Percentiles rank a stretch among this genome's conserved stretches.
These are phyloP conservation scores for Burhinus bistriatus DNA, from an alignment of 2,113 vertebrate genomes.

Conservation along the genomic window DNA sequence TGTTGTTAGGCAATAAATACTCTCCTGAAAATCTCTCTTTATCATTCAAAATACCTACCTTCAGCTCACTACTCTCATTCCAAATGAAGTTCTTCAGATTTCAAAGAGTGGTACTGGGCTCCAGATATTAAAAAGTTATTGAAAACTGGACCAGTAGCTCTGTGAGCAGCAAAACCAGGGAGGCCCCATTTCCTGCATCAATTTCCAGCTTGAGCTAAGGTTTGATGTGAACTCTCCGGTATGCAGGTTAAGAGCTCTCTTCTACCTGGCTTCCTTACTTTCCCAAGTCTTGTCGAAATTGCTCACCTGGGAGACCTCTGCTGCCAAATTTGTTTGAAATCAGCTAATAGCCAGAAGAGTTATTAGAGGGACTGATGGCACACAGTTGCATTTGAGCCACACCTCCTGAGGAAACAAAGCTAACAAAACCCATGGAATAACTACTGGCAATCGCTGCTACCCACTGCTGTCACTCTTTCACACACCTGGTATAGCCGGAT, in stretches of 20 bases:
- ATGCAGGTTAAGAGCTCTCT: background rate
- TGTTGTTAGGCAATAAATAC: background rate
- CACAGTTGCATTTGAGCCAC: background rate
- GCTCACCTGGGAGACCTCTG: background rate
- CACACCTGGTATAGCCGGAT: accelerated
- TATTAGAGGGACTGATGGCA: background rate
- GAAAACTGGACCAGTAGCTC: background rate
- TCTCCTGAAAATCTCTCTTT: background rate
- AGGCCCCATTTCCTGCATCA: background rate
- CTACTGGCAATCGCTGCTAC: background rate
- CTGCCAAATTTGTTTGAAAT: background rate
- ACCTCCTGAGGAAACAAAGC: background rate
- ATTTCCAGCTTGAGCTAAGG: background rate
- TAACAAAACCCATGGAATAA: background rate
- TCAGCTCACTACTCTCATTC: background rate
- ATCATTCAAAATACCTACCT: background rate
- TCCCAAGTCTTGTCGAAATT: background rate
- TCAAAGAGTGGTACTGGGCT: background rate
- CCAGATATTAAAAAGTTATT: background rate
- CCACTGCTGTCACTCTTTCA: background rate
- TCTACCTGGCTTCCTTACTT: background rate
- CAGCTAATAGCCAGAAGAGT: background rate
- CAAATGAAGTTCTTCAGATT: background rate
- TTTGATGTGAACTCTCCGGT: accelerated
- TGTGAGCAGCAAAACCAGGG: background rate